A percentile compares a stretch with the other conserved stretches of the same genome.
Conservation (phyloP, 1,140 invertebrate species). For the Pantala flavescens region DNA sequence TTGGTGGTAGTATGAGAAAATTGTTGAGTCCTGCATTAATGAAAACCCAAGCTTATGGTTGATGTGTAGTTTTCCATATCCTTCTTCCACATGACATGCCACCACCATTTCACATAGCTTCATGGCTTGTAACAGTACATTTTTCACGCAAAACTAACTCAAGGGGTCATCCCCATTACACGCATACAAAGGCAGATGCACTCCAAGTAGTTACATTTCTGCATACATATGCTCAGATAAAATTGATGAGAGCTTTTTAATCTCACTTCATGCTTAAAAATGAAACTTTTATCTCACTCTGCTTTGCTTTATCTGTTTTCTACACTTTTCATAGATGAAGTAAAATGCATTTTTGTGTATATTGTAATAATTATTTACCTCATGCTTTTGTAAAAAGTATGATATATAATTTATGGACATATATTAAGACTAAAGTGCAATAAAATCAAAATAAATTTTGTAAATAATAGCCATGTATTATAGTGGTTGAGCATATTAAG, state of each 20-base stretch:
- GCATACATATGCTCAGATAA: not conserved
- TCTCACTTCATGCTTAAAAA: not conserved
- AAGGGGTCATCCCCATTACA: not conserved
- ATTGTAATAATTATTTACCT: too few relatives aligned
- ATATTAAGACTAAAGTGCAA: too few relatives aligned
- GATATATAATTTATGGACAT: too few relatives aligned
- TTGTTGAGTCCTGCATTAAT: not conserved
- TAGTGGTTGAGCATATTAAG: too few relatives aligned
- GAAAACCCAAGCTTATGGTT: not conserved
- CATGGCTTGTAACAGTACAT: not conserved
- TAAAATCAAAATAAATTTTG: too few relatives aligned
- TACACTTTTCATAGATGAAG: too few relatives aligned
- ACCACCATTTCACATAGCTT: not conserved
- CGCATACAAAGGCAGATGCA: not conserved
- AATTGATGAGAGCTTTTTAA: not conserved
- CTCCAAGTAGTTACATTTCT: not conserved
- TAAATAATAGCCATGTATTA: too few relatives aligned
- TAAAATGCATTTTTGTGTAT: too few relatives aligned
- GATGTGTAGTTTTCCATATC: not conserved
- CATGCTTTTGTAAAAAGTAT: too few relatives aligned
- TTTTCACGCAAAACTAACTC: not conserved
- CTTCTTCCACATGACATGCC: not conserved
- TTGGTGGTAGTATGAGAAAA: not conserved
- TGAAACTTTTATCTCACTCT: not conserved
- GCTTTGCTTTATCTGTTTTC: constrained; percentile 1